These are phyloP conservation scores for Limnephilus rhombicus DNA, from an alignment of 2,888 invertebrate genomes.

Conservation along the genomic window DNA sequence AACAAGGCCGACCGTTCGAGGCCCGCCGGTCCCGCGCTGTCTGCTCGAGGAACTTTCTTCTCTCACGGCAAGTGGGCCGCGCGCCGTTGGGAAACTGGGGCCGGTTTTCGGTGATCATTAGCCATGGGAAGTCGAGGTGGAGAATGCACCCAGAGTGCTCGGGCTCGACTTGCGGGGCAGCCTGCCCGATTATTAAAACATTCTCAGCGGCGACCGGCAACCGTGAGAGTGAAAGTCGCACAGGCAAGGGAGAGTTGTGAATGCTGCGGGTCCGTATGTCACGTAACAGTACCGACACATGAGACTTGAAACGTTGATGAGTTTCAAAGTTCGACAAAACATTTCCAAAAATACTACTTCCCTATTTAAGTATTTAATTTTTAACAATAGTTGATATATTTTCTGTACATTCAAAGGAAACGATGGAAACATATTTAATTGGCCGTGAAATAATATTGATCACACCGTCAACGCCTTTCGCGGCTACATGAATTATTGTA, in stretches of 20 bases:
- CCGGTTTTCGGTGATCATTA: constrained; percentile 45
- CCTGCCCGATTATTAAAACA: constrained; percentile 34
- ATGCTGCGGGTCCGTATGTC: constrained; percentile 35
- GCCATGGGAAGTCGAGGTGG: constrained; percentile 50
- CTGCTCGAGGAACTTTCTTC: constrained; percentile 61
- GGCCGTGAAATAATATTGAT: neutral
- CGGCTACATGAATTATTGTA: neutral
- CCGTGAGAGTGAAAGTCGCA: constrained; percentile 53
- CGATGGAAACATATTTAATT: neutral
- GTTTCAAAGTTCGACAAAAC: neutral
- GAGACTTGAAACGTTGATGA: too few species aligned
- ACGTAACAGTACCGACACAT: constrained; percentile 23
- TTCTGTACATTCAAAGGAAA: neutral
- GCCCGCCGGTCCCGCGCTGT: neutral
- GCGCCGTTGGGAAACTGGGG: constrained; percentile 46
- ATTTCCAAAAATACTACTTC: neutral
- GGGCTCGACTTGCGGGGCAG: neutral
- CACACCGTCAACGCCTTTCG: neutral
- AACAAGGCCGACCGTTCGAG: constrained; percentile 11
- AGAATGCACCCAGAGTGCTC: constrained; percentile 27
- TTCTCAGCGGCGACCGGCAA: constrained; percentile 22
- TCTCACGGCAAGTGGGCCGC: constrained; percentile 61
- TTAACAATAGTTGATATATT: neutral
- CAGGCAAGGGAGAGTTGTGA: constrained; percentile 43
- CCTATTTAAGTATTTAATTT: neutral